phyloP scores from a whole-genome alignment of 2,113 vertebrate genomes.

The Tiliqua scincoides region DNA sequence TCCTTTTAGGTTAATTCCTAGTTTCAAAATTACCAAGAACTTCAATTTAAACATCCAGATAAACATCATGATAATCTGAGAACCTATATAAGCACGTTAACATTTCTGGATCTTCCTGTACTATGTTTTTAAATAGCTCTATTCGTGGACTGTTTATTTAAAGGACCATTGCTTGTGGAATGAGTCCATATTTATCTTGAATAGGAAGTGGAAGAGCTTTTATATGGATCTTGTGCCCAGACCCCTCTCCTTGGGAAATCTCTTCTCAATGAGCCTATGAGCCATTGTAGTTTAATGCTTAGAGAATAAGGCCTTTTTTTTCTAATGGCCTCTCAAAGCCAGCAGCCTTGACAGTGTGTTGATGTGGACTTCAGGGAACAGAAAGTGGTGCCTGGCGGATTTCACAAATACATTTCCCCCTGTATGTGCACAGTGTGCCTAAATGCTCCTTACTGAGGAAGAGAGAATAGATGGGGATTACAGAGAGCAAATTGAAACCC shows the following conservation, averaged over 20 bases:
- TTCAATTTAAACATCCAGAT: too few species aligned
- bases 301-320: conserved; percentile 42
- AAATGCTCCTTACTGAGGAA: not conserved
- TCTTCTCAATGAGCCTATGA: not conserved
- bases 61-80: too few species aligned
- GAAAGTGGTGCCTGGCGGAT: not conserved
- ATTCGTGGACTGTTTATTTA: not conserved
- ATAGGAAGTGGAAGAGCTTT: conserved; percentile 45
- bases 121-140: too few species aligned
- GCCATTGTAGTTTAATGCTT: conserved; percentile 43
- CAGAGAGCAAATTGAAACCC: not conserved
- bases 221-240: conserved; percentile 35
- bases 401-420: not conserved
- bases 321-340: not conserved
- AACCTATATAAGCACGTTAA: too few species aligned
- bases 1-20: too few species aligned
- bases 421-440: not conserved
- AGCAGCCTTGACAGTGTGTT: not conserved
- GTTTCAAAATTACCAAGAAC: too few species aligned
- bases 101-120: too few species aligned
- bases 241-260: conserved; percentile 11
- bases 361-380: conserved; percentile 9
- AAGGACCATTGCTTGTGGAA: conserved; percentile 4
- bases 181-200: conserved; percentile 25
- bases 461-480: conserved; percentile 5